Conservation (phyloP, 2,888 invertebrate species). For the Boloria selene region DNA sequence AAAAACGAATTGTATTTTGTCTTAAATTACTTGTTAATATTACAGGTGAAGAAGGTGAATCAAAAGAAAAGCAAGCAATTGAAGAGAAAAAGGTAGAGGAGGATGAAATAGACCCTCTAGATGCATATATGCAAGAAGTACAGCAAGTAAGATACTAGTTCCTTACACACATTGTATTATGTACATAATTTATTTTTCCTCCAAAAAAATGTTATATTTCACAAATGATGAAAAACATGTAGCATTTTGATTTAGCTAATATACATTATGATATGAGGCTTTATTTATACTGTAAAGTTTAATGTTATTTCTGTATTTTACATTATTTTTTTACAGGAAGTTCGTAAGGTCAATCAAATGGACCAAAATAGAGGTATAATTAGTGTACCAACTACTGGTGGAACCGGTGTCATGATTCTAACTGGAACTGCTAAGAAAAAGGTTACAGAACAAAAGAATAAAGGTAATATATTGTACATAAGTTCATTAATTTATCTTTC, state of each 20-base stretch:
- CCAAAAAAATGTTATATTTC: no score
- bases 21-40: not conserved
- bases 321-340: constrained; percentile 81
- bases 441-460: constrained; percentile 87
- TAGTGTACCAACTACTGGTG: constrained; percentile 72
- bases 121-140: constrained; percentile 97
- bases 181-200: not conserved
- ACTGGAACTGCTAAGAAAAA: constrained; percentile 93
- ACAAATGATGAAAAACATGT: no score
- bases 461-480: constrained; percentile 56
- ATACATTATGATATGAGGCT: no score
- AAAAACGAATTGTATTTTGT: no score
- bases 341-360: constrained; percentile 89
- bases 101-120: constrained; percentile 96
- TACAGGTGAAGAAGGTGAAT: constrained; percentile 79
- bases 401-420: constrained; percentile 87
- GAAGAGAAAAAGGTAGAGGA: constrained; percentile 71
- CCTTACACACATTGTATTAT: not conserved
- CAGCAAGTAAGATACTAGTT: constrained; percentile 71
- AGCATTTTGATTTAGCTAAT: no score
- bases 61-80: constrained; percentile 75
- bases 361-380: constrained; percentile 82
- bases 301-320: no score
- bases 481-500: no score
- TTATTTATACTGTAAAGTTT: no score